Evolutionary conservation across 2,888 invertebrate genomes (phyloP), one percentile per base, ranked within the genome.

Genomic region (Drosophila mimica): DNA sequence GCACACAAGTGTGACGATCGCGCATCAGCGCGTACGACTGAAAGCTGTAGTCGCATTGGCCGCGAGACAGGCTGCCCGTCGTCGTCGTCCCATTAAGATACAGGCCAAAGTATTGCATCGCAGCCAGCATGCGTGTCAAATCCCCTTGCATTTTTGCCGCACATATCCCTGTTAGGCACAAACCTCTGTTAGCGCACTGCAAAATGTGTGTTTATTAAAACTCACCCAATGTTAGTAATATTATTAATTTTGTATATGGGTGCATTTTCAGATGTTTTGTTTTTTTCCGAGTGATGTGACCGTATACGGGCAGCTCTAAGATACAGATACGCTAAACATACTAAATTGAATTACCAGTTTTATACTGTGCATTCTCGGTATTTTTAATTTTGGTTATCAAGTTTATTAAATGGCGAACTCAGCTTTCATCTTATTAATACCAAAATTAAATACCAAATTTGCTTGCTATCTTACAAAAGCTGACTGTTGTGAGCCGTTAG

Each of bases 31-130:
- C 81, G 66, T 86, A 91, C 6, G 91, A 81, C 9, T 91, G 53
- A 52, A 93, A 93, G n/a, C 79, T 79, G 61, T 92, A 92, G 0
- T 76, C 72, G 17, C 90, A 86, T 17, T 86, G 83, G 0, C 93
- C 93, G 9, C 87, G 87, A 0, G 88, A 81, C 3, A 43, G 77
- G 81, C 59, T 62, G 38, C 48, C 20, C 69, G 79, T 20, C 4
- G 79, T 8, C 25, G 46, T 25, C 28, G 46, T 51, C 3, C 81
- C 82, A 38, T 85, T 48, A 31, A 75, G 31, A 74, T 82, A n/a
- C 25, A 83, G 46, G 20, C 86, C 78, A 28, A 86, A 65, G 63
- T 82, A 83, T 40, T 83, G 60, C 52, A 90, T 66, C 15, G 0
- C 78, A 73, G 6, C 57, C 0, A 82, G 60, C n/a, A 91, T 60